These are phyloP conservation scores for Colletes gigas DNA, from an alignment of 1,140 invertebrate genomes.

Conservation along the genomic window DNA sequence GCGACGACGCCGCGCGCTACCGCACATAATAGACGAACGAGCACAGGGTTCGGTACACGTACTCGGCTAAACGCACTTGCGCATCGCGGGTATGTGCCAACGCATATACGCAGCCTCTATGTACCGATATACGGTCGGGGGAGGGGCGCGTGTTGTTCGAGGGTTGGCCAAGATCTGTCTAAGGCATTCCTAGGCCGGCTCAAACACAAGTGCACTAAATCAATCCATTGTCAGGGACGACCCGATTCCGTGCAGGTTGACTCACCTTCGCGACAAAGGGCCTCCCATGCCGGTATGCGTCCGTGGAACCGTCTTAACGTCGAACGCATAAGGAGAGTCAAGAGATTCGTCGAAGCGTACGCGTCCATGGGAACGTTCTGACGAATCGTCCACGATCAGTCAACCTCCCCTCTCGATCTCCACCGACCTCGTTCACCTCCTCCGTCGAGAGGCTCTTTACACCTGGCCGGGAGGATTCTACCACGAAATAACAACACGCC, in stretches of 20 bases:
- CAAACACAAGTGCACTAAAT: slow-evolving; percentile 72
- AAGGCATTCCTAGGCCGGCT: slow-evolving; percentile 53
- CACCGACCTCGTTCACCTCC: slow-evolving; percentile 18
- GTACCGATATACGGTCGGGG: not conserved
- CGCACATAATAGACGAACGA: slow-evolving; percentile 41
- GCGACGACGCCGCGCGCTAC: not conserved
- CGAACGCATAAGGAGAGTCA: slow-evolving; percentile 30
- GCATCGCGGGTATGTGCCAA: slow-evolving; percentile 7
- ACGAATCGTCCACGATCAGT: slow-evolving; percentile 62
- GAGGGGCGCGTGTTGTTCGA: not conserved
- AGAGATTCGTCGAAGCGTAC: not conserved
- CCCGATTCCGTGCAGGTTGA: slow-evolving; percentile 72
- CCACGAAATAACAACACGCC: slow-evolving; percentile 52
- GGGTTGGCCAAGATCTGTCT: slow-evolving; percentile 52
- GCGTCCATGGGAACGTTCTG: slow-evolving; percentile 48
- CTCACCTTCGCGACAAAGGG: slow-evolving; percentile 69
- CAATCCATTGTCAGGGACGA: slow-evolving; percentile 73
- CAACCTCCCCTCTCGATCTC: slow-evolving; percentile 49
- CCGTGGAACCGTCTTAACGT: slow-evolving; percentile 16
- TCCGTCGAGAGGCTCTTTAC: slow-evolving; percentile 29
- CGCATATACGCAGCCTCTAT: not conserved
- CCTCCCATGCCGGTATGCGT: slow-evolving; percentile 27
- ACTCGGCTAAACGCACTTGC: slow-evolving; percentile 20
- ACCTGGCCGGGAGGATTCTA: slow-evolving; percentile 55
- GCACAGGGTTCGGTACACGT: slow-evolving; percentile 15